Percentiles rank a stretch among this genome's conserved stretches.
Evolutionary conservation across 1,140 invertebrate genomes (phyloP).

Genomic region (Zophobas atratus): DNA sequence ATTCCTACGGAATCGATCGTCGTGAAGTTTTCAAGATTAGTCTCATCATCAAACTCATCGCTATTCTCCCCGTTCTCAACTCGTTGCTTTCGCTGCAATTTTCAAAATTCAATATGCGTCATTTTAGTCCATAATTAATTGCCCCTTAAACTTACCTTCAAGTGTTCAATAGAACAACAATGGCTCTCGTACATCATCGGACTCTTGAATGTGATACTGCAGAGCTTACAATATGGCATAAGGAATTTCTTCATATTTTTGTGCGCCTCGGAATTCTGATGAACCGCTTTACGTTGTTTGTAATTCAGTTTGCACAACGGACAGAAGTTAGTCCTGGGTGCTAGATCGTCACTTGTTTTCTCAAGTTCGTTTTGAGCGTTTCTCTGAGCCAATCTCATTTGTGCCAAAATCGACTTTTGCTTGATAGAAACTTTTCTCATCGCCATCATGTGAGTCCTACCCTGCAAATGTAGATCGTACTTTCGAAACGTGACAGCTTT

Average conservation of each 20-base stretch:
- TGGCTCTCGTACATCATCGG: conserved; percentile 88
- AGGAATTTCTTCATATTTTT: conserved; percentile 86
- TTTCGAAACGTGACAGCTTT: conserved; percentile 82
- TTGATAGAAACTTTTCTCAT: conserved; percentile 81
- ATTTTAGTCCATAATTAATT: too few relatives aligned
- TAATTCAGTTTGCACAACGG: conserved; percentile 86
- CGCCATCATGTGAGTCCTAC: conserved; percentile 76
- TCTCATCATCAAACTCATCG: conserved; percentile 76
- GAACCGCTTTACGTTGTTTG: conserved; percentile 80
- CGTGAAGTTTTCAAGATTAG: conserved; percentile 87
- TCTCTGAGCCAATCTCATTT: conserved; percentile 82
- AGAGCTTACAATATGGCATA: conserved; percentile 83
- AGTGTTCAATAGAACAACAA: conserved; percentile 83
- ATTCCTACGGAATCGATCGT: conserved; percentile 89
- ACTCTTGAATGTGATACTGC: conserved; percentile 81
- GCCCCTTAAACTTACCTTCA: conserved; percentile 74
- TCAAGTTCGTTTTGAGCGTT: conserved; percentile 81
- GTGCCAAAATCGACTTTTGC: conserved; percentile 79
- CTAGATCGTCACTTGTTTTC: conserved; percentile 76
- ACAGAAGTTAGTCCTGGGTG: conserved; percentile 79
- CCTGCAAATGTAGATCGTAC: conserved; percentile 80
- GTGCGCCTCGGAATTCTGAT: conserved; percentile 83
- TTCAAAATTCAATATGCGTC: too few relatives aligned
- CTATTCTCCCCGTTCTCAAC: conserved; percentile 65
- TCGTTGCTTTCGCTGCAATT: conserved; percentile 72